Evolutionary conservation across 2,888 invertebrate species (phyloP).

Genomic region (Drosophila melanosoma): DNA sequence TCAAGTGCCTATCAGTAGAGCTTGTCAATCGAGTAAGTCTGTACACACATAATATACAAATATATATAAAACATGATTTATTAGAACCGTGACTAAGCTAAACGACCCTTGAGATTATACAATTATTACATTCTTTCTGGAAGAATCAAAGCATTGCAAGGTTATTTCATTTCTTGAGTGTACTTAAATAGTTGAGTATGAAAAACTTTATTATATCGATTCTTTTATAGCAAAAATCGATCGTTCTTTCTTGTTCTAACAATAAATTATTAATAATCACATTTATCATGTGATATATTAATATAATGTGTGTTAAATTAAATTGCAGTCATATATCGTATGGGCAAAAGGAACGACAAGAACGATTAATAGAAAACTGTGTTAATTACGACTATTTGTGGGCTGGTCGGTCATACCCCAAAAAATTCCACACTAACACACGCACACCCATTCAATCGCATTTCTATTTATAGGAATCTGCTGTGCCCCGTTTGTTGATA

Average conservation of each 20-base stretch:
- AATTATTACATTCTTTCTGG: background rate
- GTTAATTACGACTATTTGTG: slow-evolving; percentile 56
- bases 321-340: slow-evolving; percentile 44
- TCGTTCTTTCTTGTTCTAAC: background rate
- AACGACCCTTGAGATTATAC: background rate
- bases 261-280: background rate
- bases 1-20: slow-evolving; percentile 6
- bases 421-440: slow-evolving; percentile 1
- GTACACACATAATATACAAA: background rate
- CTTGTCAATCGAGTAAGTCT: background rate
- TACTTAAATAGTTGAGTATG: background rate
- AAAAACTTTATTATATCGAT: background rate
- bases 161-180: background rate
- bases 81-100: background rate
- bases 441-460: slow-evolving; percentile 1
- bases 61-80: slow-evolving; percentile 1
- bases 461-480: slow-evolving; percentile 42
- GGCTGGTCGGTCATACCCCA: slow-evolving; percentile 46
- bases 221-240: background rate
- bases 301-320: slow-evolving; percentile 4
- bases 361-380: slow-evolving; percentile 45
- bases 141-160: background rate
- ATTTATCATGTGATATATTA: background rate
- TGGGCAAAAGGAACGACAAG: slow-evolving; percentile 5
- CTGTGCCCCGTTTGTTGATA: slow-evolving; percentile 30